Base-by-base conservation (phyloP, 2,888 invertebrate genomes). In the Netelia inedita region DNA sequence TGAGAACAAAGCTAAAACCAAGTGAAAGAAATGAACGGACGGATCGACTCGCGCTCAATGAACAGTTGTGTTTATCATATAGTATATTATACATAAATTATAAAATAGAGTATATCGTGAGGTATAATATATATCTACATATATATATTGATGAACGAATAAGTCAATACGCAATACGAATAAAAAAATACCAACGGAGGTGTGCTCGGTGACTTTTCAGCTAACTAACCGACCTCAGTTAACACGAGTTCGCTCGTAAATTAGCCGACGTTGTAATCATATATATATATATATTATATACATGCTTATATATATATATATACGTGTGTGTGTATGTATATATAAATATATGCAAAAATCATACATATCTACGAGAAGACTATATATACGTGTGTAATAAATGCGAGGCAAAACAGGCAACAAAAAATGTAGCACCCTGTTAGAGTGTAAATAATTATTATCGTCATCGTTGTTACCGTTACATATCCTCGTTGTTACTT, bases 41-140 rank as follows among this genome's bases (percentile, higher is more conserved):
- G 89, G 87, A 89, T 90, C 88, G 90, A 88, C 87, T 86, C 85
- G 87, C 85, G 79, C 82, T 85, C 84, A 86, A 87, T 85, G 87
- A 87, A 89, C 85, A 90, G 92, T 93, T 93, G 91, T 92, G 92
- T 93, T 93, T 93, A 92, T 91, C 88, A 92, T 92, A 92, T 92
- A 92, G 92, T 92, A 92, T 92, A 92, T 93, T 90, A 90, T 89
- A 88, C 85, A 85, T 82, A 76, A 85, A 85, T 89, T 88, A 88
- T 88, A 84, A 83, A 87, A 83, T 83, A 82, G 82, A 82, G 83
- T 87, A 69, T 69, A 87, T 65, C 68, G 65, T 68, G 71, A 81
- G 74, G 19, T 68, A 82, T 66, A 55, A 75, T 76, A 79, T 85
- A 87, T 80, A 81, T 63, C 85, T 78, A 82, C 87, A 85, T 79